These are phyloP conservation scores for Stratiomys singularior DNA, from an alignment of 2,888 invertebrate genomes.

Conservation along the genomic window DNA sequence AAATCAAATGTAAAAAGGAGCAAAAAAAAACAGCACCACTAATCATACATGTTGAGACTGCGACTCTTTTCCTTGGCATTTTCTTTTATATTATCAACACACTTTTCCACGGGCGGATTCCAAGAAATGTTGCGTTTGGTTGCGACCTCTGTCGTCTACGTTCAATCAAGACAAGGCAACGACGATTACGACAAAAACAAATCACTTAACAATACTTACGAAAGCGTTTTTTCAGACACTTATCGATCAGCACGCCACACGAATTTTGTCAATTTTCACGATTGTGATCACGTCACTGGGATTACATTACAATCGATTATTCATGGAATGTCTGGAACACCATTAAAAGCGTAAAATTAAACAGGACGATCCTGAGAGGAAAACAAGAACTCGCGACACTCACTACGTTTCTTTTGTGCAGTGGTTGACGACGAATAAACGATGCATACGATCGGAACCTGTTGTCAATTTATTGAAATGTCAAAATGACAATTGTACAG, in stretches of 20 bases:
- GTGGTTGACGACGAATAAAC: neutral
- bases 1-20: neutral
- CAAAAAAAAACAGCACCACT: neutral
- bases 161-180: neutral
- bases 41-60: neutral
- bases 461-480: conserved; percentile 16
- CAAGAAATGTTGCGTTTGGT: conserved; percentile 31
- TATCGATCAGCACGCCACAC: neutral
- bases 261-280: conserved; percentile 23
- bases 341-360: conserved; percentile 8
- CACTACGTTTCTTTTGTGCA: conserved; percentile 43
- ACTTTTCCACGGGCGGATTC: conserved; percentile 3
- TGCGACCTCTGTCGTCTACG: neutral
- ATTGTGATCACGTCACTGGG: neutral
- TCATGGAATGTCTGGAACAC: neutral
- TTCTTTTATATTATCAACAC: conserved; percentile 10
- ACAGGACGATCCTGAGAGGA: conserved; percentile 1
- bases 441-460: conserved; percentile 19
- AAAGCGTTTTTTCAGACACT: conserved; percentile 24
- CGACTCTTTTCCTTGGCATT: neutral
- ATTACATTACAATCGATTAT: conserved; percentile 11
- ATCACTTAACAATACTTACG: conserved; percentile 20
- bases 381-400: conserved; percentile 23
- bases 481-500: conserved; percentile 8
- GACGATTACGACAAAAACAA: conserved; percentile 19